Evolutionary conservation across 2,888 invertebrate genomes (phyloP), one percentile per base, ranked within the genome.

Genomic region (Cataglyphis albicans): DNA sequence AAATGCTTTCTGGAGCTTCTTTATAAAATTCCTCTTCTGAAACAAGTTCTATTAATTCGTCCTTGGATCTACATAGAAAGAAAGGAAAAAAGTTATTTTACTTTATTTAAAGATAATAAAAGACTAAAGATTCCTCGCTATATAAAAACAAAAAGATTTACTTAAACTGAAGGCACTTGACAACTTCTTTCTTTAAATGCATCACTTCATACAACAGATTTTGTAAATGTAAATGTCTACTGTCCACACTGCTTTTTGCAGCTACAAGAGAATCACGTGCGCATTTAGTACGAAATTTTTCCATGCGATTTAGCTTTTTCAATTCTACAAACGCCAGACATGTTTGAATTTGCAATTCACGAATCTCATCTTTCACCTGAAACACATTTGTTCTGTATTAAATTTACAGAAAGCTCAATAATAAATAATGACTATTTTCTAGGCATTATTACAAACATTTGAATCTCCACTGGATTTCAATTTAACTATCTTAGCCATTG

Each of bases 141-240:
- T 7, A 44, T 64, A 76, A 29, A 80, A 29, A 75, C 32, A 15
- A 64, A 25, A 63, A 48, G 15, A 65, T 38, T 83, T 94, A 97
- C 97, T 98, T 99, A 93, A 99, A 99, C 93, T 99, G 98, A 84
- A 98, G 96, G 93, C 99, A 99, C 92, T 98, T 98, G 29, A 97
- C 97, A n/a, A 98, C 98, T 96, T 99, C 99, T 90, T 98, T 98
- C 90, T 98, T 97, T 29, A 99, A 95, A 95, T 99, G 98, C 93
- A 98, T 97, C 10, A 98, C 97, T 96, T 99, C 99, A 94, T 99
- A 99, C 6, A 99, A 95, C 73, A 99, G 96, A 95, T 99, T 99
- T 95, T 99, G 99, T 78, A 99, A 95, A 90, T 98, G 97, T 73
- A 99, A 95, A 93, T 99, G 98, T 89, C 98, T 97, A 78, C 97